A percentile compares a stretch with the other conserved stretches of the same genome.
phyloP scores from a whole-genome alignment of 1,140 invertebrate genomes.

The Mactra quadrangularis region DNA sequence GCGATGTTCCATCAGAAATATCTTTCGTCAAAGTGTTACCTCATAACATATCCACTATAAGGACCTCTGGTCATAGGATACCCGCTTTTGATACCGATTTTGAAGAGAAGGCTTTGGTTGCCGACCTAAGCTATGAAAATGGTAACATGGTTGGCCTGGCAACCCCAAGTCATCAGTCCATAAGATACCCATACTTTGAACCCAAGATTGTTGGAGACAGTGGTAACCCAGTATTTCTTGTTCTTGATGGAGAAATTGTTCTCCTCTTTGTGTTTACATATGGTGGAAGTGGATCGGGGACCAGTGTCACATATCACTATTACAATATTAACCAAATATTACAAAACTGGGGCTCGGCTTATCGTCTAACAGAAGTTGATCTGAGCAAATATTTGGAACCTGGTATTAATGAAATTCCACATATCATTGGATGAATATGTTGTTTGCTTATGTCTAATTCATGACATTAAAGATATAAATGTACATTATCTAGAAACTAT shows the following conservation, averaged over 20 bases:
- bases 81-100: slow-evolving; percentile 72
- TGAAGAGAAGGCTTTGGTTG: slow-evolving; percentile 75
- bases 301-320: slow-evolving; percentile 68
- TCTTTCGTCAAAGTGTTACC: slow-evolving; percentile 70
- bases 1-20: slow-evolving; percentile 67
- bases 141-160: slow-evolving; percentile 56
- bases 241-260: slow-evolving; percentile 68
- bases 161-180: slow-evolving; percentile 38
- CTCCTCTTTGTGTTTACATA: slow-evolving; percentile 73
- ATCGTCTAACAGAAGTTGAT: slow-evolving; percentile 69
- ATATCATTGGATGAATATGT: slow-evolving; percentile 12
- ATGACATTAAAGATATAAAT: no score
- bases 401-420: slow-evolving; percentile 9
- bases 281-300: slow-evolving; percentile 70
- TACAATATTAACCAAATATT: slow-evolving; percentile 71
- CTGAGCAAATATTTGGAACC: slow-evolving; percentile 51
- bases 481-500: no score
- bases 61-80: slow-evolving; percentile 19
- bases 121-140: slow-evolving; percentile 56
- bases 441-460: no score
- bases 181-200: slow-evolving; percentile 67
- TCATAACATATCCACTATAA: slow-evolving; percentile 59
- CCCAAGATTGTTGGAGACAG: slow-evolving; percentile 72
- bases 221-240: slow-evolving; percentile 74
- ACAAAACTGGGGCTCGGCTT: slow-evolving; percentile 62